Percentiles rank a stretch among this genome's conserved stretches.
These are phyloP conservation scores for Coenonympha arcania DNA, from an alignment of 2,888 invertebrate genomes.

Conservation along the genomic window DNA sequence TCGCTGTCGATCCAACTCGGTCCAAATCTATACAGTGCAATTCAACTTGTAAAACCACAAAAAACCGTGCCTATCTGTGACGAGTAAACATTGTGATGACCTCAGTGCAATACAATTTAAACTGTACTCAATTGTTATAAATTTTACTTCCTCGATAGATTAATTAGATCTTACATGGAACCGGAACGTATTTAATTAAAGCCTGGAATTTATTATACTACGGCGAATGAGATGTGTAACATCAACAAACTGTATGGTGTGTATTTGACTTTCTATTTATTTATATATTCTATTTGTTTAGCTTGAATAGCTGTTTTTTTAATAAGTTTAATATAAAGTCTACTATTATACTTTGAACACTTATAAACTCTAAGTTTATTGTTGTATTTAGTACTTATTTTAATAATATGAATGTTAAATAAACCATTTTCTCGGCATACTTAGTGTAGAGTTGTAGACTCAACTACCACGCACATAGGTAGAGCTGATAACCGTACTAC, in stretches of 20 bases:
- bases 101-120: conserved; percentile 59
- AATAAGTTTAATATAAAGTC: too few species aligned
- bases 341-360: background rate
- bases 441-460: too few species aligned
- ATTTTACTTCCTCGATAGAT: conserved; percentile 62
- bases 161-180: conserved; percentile 65
- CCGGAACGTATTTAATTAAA: conserved; percentile 61
- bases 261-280: conserved; percentile 37
- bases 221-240: conserved; percentile 52
- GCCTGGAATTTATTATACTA: conserved; percentile 54
- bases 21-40: conserved; percentile 44
- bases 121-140: conserved; percentile 60
- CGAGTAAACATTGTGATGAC: conserved; percentile 35
- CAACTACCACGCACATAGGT: too few species aligned
- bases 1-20: conserved; percentile 51
- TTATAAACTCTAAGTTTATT: background rate
- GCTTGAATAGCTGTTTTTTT: conserved; percentile 5
- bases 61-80: conserved; percentile 41
- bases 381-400: background rate
- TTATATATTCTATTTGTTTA: conserved; percentile 20
- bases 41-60: conserved; percentile 12
- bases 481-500: too few species aligned
- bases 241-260: conserved; percentile 62
- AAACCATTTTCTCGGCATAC: too few species aligned
- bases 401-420: too few species aligned